phyloP scores from a whole-genome alignment of 2,113 vertebrate species.

The Pholis gunnellus region DNA sequence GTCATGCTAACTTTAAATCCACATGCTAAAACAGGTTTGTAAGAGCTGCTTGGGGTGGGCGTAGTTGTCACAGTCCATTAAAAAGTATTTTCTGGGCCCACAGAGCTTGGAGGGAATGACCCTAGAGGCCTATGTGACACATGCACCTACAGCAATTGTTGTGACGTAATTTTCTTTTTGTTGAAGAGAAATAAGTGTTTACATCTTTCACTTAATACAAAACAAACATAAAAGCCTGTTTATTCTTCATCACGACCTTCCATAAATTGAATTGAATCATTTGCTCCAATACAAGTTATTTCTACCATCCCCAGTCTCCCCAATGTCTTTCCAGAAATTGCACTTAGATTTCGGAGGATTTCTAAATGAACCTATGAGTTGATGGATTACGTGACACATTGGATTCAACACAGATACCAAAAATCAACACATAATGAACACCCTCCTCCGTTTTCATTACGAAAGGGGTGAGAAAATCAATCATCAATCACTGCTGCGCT shows the following conservation, averaged over 20 bases:
- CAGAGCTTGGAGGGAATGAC: neutral
- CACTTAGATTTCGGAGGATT: slow-evolving; percentile 29
- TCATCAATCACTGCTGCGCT: slow-evolving; percentile 72
- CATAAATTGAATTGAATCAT: neutral
- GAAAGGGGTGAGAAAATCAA: slow-evolving; percentile 64
- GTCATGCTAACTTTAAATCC: too few relatives aligned
- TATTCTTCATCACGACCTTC: neutral
- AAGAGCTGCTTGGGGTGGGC: too few relatives aligned
- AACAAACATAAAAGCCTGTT: neutral
- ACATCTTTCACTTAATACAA: neutral
- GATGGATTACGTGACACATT: slow-evolving; percentile 66
- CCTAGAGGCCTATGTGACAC: neutral
- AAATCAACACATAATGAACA: slow-evolving; percentile 74
- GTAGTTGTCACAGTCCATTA: too few relatives aligned
- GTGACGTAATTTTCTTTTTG: neutral
- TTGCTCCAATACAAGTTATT: neutral
- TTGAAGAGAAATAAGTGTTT: neutral
- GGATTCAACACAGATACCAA: slow-evolving; percentile 58
- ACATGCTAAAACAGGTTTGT: too few relatives aligned
- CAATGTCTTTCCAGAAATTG: neutral
- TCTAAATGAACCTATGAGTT: slow-evolving; percentile 51
- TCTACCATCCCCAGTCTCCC: neutral
- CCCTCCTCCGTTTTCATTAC: slow-evolving; percentile 69
- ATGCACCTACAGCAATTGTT: neutral
- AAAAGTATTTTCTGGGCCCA: too few relatives aligned